Evolutionary conservation across 2,113 vertebrate species (phyloP).

Genomic region (Ceuthmochares aereus): DNA sequence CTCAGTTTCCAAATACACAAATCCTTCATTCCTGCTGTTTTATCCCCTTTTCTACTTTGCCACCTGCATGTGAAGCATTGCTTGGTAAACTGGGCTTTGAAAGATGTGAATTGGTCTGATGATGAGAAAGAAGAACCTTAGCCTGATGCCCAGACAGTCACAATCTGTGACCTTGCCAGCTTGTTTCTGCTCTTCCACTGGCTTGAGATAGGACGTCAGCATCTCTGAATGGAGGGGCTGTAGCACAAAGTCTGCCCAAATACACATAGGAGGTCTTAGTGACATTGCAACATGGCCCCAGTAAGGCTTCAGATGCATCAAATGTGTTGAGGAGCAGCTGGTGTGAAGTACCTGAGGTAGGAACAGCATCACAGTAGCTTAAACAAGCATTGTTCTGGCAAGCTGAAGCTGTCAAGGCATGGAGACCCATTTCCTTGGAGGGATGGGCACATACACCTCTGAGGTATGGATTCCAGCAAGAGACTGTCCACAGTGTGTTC

Average conservation of each 20-base stretch:
- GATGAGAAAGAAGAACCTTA: background rate
- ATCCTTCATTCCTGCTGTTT: background rate
- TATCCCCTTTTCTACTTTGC: background rate
- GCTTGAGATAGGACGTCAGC: background rate
- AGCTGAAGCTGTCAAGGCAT: background rate
- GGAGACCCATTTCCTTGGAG: background rate
- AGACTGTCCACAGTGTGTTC: background rate
- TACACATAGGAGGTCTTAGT: background rate
- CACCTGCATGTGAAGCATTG: fast-evolving
- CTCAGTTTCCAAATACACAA: background rate
- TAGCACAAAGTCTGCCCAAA: background rate
- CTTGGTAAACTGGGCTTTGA: background rate
- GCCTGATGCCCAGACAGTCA: background rate
- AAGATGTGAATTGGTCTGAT: background rate
- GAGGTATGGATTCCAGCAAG: background rate
- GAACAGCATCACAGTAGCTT: background rate
- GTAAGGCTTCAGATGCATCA: background rate
- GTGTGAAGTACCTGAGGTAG: background rate
- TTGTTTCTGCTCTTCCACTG: background rate
- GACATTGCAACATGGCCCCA: background rate
- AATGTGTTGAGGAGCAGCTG: background rate
- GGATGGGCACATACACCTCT: background rate
- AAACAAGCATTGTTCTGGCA: background rate
- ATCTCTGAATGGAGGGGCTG: background rate
- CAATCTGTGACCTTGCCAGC: background rate